These are phyloP conservation scores for Zosterops japonicus DNA, from an alignment of 2,113 vertebrate species.

Conservation along the genomic window DNA sequence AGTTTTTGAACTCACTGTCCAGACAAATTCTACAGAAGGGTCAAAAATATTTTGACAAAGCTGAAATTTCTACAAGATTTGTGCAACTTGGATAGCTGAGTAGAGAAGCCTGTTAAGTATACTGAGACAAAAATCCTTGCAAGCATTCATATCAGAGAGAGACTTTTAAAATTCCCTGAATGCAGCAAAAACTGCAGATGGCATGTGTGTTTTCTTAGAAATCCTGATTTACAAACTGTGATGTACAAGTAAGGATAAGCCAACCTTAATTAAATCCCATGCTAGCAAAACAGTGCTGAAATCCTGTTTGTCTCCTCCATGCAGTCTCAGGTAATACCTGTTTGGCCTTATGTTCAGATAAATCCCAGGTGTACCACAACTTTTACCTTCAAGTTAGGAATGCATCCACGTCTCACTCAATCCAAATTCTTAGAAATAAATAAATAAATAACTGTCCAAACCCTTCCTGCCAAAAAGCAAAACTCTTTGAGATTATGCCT, in stretches of 20 bases:
- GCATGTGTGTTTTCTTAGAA: background rate
- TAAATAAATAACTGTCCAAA: background rate
- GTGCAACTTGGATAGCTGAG: background rate
- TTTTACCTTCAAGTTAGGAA: background rate
- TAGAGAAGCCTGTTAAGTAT: background rate
- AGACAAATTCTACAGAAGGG: background rate
- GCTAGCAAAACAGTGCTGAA: background rate
- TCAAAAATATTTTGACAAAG: background rate
- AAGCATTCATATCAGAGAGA: background rate
- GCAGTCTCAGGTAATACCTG: background rate
- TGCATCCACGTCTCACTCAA: background rate
- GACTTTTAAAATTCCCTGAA: background rate
- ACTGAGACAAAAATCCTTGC: background rate
- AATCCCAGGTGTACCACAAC: background rate
- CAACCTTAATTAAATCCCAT: background rate
- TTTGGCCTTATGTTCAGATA: background rate
- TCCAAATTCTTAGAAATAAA: background rate
- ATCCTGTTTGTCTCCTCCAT: background rate
- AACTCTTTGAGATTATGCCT: background rate
- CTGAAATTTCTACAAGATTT: background rate
- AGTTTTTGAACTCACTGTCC: background rate
- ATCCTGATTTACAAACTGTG: background rate
- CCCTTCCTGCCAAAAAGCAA: background rate
- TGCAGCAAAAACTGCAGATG: background rate
- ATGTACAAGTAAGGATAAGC: background rate